Conservation (phyloP, 2,113 vertebrate genomes). For the Cnemophilus loriae region DNA sequence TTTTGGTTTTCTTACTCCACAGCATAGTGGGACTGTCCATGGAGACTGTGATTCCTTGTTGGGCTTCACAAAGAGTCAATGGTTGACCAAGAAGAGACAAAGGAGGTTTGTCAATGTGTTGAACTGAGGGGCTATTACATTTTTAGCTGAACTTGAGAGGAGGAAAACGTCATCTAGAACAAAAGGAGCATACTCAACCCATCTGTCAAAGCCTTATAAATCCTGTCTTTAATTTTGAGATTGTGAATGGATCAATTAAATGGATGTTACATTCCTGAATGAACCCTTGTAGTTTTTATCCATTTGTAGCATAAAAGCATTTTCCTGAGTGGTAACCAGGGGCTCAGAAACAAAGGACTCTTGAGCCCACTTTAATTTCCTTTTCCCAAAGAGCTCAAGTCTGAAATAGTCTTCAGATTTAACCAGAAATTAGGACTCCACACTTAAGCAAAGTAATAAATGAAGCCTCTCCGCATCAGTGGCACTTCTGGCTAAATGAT, state of each 20-base stretch:
- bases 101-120: conserved; percentile 46
- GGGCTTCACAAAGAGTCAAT: conserved; percentile 41
- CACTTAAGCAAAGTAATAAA: not conserved
- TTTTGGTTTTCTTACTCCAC: not conserved
- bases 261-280: conserved; percentile 17
- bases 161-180: conserved; percentile 17
- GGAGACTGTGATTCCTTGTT: conserved; percentile 47
- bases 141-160: conserved; percentile 40
- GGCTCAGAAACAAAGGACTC: not conserved
- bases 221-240: conserved; percentile 24
- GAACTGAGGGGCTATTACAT: conserved; percentile 37
- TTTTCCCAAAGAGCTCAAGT: not conserved
- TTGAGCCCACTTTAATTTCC: conserved; percentile 11
- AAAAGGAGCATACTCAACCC: conserved; percentile 38
- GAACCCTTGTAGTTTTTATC: conserved; percentile 29
- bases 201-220: conserved; percentile 42
- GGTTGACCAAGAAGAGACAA: conserved; percentile 35
- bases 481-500: not conserved
- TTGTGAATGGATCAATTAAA: conserved; percentile 52
- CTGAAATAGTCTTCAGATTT: conserved; percentile 1
- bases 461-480: not conserved
- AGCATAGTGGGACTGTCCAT: not conserved
- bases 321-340: not conserved
- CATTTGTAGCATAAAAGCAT: not conserved
- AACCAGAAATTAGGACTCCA: not conserved